Percentiles rank a stretch among this genome's conserved stretches.
Evolutionary conservation across 2,797 vertebrate genomes (phyloP).

Genomic region (Chelon auratus): DNA sequence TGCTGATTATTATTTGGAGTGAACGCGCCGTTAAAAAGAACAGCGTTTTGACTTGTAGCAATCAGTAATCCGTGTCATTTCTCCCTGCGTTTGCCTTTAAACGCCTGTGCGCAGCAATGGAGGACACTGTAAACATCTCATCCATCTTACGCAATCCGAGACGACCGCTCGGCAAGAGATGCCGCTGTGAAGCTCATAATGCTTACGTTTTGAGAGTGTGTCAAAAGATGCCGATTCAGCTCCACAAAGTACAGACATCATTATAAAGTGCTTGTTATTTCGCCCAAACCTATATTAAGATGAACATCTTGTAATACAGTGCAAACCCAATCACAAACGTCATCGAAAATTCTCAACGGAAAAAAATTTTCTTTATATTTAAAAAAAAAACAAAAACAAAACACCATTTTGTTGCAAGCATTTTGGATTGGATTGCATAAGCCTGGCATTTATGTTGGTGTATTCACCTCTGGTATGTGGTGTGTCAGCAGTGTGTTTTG

Average conservation of each 20-base stretch:
- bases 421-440: neutral
- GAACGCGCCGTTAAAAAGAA: neutral
- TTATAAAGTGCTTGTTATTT: conserved; percentile 10
- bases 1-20: neutral
- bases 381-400: neutral
- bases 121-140: neutral
- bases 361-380: neutral
- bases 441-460: conserved; percentile 14
- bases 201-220: neutral
- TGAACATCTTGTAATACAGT: conserved; percentile 11
- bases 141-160: conserved; percentile 29
- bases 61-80: neutral
- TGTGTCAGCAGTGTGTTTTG: conserved; percentile 10
- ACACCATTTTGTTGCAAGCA: neutral
- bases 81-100: neutral
- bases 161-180: conserved; percentile 8
- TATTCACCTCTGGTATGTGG: neutral
- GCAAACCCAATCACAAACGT: conserved; percentile 10
- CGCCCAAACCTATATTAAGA: neutral
- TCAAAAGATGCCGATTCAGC: conserved; percentile 43
- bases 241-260: neutral
- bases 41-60: neutral
- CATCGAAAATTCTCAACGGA: neutral
- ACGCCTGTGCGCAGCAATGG: neutral
- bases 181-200: neutral